phyloP scores from a whole-genome alignment of 2,888 invertebrate genomes.

The Mesochorus sp. region DNA sequence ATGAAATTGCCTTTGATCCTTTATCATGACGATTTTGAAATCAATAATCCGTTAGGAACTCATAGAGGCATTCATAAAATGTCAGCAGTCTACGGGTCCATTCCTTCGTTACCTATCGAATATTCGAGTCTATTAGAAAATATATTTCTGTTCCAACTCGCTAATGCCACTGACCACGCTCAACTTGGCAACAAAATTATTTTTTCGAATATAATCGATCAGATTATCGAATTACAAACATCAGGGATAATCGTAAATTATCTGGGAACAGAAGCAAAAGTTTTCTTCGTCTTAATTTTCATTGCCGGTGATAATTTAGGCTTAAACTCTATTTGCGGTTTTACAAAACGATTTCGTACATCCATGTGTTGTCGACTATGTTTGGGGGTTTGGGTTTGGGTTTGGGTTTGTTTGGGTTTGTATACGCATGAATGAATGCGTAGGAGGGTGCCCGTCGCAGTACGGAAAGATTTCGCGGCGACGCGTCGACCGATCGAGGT shows the following conservation, averaged over 20 bases:
- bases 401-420: too few relatives aligned
- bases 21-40: background rate
- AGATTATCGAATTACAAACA: slow-evolving; percentile 28
- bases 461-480: too few relatives aligned
- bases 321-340: slow-evolving; percentile 26
- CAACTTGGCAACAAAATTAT: slow-evolving; percentile 30
- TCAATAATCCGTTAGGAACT: background rate
- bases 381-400: too few relatives aligned
- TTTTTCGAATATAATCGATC: slow-evolving; percentile 28
- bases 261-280: slow-evolving; percentile 2
- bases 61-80: background rate
- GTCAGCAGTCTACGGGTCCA: background rate
- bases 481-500: too few relatives aligned
- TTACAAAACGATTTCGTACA: background rate
- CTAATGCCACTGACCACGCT: slow-evolving; percentile 29
- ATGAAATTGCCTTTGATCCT: background rate
- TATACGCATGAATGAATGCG: too few relatives aligned
- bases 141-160: slow-evolving; percentile 38
- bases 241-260: slow-evolving; percentile 39
- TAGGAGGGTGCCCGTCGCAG: too few relatives aligned
- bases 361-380: background rate
- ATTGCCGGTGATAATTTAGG: slow-evolving; percentile 48
- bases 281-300: slow-evolving; percentile 39
- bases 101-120: slow-evolving; percentile 17
- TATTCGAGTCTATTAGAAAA: background rate